Base-by-base conservation (phyloP, 2,888 invertebrate species). In the Hylaea fasciaria region DNA sequence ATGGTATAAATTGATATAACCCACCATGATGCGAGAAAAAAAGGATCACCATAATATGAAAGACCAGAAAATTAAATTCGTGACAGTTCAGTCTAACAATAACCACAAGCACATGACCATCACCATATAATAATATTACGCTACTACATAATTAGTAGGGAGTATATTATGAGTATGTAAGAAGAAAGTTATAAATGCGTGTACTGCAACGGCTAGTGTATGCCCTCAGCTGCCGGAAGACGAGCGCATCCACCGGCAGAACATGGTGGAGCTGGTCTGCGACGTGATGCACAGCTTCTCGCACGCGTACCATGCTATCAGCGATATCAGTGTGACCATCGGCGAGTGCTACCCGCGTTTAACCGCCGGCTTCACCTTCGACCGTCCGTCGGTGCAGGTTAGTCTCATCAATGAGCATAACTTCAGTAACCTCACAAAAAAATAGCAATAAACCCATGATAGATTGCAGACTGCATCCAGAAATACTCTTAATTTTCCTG, bases 251-350 rank as follows among this genome's bases (percentile, higher is more conserved):
- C 87, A 91, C 46, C 88, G 91, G 3, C 97, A 97, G 81, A 93
- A 94, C 12, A 88, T 95, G 41, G 95, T 95, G 66, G 95, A 96
- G 76, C 92, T 95, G 53, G 95, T 97, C 0, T 95, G 96, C 0
- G 96, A 97, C 81, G 93, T 96, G 22, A 92, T 98, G 77, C 98
- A 98, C 82, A 96, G 95, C 69, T 92, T 98, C 72, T 95, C 97
- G 1, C 98, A 98, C 79, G 96, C 96, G 0, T 97, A 96, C 84
- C 98, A 98, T 80, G 95, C 96, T 0, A 91, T 97, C 47, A 98
- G 98, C 75, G 98, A 98, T 81, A 94, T 98, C 48, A 95, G 95
- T 82, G 76, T 85, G 50, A 71, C 77, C 43, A 73, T 86, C 14
- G 80, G 81, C 0, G 77, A 76, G 41, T 67, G 70, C 5, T 71